Evolutionary conservation across 2,888 invertebrate species (phyloP), one percentile per base, ranked within the genome.

Genomic region (Lissonota sp.): DNA sequence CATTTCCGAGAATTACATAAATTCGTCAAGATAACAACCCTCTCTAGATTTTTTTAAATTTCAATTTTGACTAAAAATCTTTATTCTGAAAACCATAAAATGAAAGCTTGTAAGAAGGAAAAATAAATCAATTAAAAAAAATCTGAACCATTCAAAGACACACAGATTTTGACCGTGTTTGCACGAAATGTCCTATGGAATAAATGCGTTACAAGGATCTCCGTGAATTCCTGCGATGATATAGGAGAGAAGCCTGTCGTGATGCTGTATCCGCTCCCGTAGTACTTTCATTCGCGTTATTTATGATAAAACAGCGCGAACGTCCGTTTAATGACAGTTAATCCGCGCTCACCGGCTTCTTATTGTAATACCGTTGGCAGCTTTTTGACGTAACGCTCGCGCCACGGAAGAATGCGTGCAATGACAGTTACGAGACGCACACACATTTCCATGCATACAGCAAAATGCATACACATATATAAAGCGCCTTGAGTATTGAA

Each of bases 251-350:
- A 26, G 26, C 26, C 26, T 26, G 26, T 26, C 26, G 26, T 26
- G 26, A 26, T 26, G 26, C 26, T 26, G 26, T 26, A 26, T 26
- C 26, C 26, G 26, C 26, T 26, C 26, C 26, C 26, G 26, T 26
- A 26, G 72, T 77, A 70, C 77, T 70, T 81, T 78, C 73, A 74
- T 70, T 81, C 70, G 74, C 66, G 74, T 81, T 78, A 78, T 77
- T 81, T 74, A 78, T 42, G 78, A 81, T 74, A 78, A 81, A 81
- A 70, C 74, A 66, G 69, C 69, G 69, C 77, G 69, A 81, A 81
- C 71, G 70, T 74, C 64, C 66, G 78, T 81, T 81, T 81, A 81
- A 81, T 74, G 81, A 81, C 73, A 64, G 77, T 77, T 77, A 77
- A 73, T 64, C 10, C 49, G 49, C 74, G 81, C 73, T 26, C 63